Evolutionary conservation across 2,888 invertebrate species (phyloP).

Genomic region (Ormyrus labotus): DNA sequence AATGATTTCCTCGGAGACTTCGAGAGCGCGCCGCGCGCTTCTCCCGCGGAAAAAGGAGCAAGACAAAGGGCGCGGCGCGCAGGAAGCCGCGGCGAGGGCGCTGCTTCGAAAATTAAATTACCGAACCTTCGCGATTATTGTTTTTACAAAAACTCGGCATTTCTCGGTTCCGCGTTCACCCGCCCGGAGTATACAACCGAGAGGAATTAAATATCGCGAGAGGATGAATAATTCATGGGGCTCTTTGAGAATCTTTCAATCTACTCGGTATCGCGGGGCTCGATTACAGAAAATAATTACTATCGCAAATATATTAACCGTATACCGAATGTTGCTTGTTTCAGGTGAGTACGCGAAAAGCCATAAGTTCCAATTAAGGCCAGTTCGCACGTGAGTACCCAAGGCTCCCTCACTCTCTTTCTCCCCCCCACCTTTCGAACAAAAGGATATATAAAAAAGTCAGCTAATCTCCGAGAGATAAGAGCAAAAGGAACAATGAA

Average conservation of each 20-base stretch:
- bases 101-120: conserved; percentile 64
- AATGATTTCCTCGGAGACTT: conserved; percentile 87
- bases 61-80: conserved; percentile 28
- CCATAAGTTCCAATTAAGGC: conserved; percentile 34
- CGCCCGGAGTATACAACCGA: too few species aligned
- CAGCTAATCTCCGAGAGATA: conserved; percentile 39
- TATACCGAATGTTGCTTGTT: conserved; percentile 43
- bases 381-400: conserved; percentile 24
- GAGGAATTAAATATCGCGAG: too few species aligned
- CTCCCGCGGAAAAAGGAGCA: conserved; percentile 18
- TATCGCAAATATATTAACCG: too few species aligned
- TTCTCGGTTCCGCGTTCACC: not conserved
- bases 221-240: too few species aligned
- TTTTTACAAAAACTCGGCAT: conserved; percentile 44
- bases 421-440: not conserved
- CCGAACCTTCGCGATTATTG: conserved; percentile 37
- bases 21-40: conserved; percentile 46
- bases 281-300: too few species aligned
- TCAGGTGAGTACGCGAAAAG: conserved; percentile 59
- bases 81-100: conserved; percentile 10
- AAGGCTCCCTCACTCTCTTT: not conserved
- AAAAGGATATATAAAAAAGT: conserved; percentile 49
- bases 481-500: conserved; percentile 34
- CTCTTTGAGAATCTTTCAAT: too few species aligned
- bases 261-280: too few species aligned